Percentiles rank a stretch among this genome's conserved stretches.
These are phyloP conservation scores for Tachuris rubrigastra DNA, from an alignment of 2,113 vertebrate genomes.

Conservation along the genomic window DNA sequence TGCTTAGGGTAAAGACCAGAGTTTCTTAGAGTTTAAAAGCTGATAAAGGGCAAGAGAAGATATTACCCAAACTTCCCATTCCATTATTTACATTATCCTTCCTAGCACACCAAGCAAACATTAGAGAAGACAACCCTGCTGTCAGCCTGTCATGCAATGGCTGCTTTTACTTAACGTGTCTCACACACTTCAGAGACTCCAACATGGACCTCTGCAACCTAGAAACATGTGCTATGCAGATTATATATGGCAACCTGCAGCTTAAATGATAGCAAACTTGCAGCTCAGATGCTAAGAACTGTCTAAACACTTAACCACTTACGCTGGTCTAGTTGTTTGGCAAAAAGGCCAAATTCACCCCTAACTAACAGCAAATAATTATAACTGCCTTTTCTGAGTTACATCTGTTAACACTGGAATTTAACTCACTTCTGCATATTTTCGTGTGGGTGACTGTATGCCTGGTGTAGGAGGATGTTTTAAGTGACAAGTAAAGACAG, in stretches of 20 bases:
- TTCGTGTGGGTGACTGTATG: not conserved
- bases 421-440: not conserved
- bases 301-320: not conserved
- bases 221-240: not conserved
- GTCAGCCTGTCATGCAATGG: not conserved
- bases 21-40: not conserved
- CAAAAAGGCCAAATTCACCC: not conserved
- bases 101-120: not conserved
- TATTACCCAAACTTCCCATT: not conserved
- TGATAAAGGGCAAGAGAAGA: not conserved
- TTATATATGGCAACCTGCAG: not conserved
- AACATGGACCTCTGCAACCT: not conserved
- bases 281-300: not conserved
- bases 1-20: not conserved
- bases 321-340: not conserved
- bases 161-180: not conserved
- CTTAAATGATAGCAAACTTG: not conserved
- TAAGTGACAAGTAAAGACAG: constrained; percentile 11
- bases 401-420: not conserved
- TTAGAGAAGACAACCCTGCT: not conserved
- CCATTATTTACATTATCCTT: not conserved
- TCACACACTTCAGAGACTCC: not conserved
- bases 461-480: constrained; percentile 16
- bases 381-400: not conserved
- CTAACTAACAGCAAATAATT: not conserved